Evolutionary conservation across 2,113 vertebrate species (phyloP).

Genomic region (Mormoops blainvillei): DNA sequence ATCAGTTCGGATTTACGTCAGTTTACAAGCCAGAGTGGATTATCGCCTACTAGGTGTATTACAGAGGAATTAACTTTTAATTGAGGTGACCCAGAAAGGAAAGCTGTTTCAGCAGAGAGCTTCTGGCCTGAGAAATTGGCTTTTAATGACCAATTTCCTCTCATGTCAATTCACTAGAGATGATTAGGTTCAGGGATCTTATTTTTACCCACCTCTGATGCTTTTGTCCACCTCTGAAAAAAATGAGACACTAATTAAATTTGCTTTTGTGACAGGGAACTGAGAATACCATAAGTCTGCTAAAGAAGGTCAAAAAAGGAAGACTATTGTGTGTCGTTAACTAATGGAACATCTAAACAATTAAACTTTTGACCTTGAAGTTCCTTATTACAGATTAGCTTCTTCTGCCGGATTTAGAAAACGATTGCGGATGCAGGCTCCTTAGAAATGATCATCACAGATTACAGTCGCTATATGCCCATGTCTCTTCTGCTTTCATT

Average conservation of each 20-base stretch:
- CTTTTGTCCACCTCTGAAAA: constrained; percentile 2
- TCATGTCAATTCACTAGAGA: constrained; percentile 39
- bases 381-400: not conserved
- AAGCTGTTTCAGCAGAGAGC: constrained; percentile 39
- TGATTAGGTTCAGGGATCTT: constrained; percentile 2
- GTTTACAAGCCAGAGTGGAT: constrained; percentile 54
- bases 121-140: constrained; percentile 48
- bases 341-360: not conserved
- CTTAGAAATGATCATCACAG: not conserved
- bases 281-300: not conserved
- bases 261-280: constrained; percentile 43
- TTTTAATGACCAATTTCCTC: constrained; percentile 71
- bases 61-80: constrained; percentile 67
- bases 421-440: not conserved
- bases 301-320: constrained; percentile 26
- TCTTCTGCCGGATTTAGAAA: not conserved
- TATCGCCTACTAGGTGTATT: constrained; percentile 45
- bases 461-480: not conserved
- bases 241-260: constrained; percentile 31
- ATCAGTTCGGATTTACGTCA: constrained; percentile 72
- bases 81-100: constrained; percentile 63
- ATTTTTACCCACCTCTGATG: not conserved
- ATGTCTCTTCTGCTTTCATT: not conserved
- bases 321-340: not conserved
- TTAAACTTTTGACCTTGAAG: constrained; percentile 45